These are phyloP conservation scores for Lagenorhynchus albirostris DNA, from an alignment of 2,113 vertebrate genomes.

Conservation along the genomic window DNA sequence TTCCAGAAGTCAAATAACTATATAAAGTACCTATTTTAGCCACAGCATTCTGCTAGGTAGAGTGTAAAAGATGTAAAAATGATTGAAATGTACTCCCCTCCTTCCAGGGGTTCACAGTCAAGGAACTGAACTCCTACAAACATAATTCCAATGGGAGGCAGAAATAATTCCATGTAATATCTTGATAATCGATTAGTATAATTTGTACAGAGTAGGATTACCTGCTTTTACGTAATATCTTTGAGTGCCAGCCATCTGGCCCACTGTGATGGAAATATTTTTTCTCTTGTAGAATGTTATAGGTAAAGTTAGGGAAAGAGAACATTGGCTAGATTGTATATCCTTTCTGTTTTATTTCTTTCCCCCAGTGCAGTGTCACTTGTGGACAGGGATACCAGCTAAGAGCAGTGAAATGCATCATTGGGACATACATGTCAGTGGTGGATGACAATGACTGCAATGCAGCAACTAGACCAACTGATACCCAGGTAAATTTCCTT, in stretches of 20 bases:
- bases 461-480: conserved; percentile 92
- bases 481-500: conserved; percentile 88
- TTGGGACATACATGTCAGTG: conserved; percentile 90
- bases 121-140: background rate
- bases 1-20: background rate
- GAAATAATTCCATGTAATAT: background rate
- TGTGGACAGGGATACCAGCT: conserved; percentile 97
- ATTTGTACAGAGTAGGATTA: background rate
- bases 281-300: background rate
- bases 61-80: background rate
- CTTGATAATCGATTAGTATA: background rate
- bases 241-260: background rate
- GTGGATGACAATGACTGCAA: conserved; percentile 95
- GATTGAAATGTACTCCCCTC: background rate
- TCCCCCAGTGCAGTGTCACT: conserved; percentile 91
- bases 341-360: conserved; percentile 28
- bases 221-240: background rate
- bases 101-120: background rate
- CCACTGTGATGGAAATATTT: background rate
- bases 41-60: background rate
- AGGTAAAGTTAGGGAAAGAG: background rate
- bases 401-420: conserved; percentile 94
- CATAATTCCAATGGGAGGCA: background rate
- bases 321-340: background rate
- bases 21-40: background rate